Conservation (phyloP, 2,113 vertebrate species). For the Nibea coibor region DNA sequence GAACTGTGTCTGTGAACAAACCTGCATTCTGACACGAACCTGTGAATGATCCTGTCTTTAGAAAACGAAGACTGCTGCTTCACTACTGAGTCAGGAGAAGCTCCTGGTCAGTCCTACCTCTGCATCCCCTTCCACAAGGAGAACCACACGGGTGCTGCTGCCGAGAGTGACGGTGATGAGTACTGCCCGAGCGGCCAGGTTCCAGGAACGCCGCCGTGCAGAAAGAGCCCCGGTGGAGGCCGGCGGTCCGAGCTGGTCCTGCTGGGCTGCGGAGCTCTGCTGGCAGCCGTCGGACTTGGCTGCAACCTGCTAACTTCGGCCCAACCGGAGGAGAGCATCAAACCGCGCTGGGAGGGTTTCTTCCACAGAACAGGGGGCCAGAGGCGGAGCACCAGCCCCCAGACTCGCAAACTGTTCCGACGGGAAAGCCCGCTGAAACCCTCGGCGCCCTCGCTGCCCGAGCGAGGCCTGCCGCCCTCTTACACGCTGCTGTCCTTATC, state of each 20-base stretch:
- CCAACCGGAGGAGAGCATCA: constrained; percentile 87
- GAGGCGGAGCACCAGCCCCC: constrained; percentile 89
- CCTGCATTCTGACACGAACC: background rate
- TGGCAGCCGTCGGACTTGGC: constrained; percentile 94
- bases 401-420: constrained; percentile 90
- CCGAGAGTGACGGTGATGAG: constrained; percentile 87
- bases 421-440: constrained; percentile 89
- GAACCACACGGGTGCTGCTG: constrained; percentile 66
- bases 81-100: constrained; percentile 76
- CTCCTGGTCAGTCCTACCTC: constrained; percentile 93
- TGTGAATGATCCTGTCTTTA: constrained; percentile 68
- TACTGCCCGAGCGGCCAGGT: constrained; percentile 84
- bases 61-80: constrained; percentile 92
- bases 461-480: constrained; percentile 79
- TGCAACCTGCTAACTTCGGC: constrained; percentile 90
- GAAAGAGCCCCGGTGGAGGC: constrained; percentile 85
- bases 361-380: constrained; percentile 90
- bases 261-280: constrained; percentile 92
- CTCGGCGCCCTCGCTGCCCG: constrained; percentile 75
- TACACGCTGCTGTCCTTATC: constrained; percentile 93
- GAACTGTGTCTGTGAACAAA: background rate
- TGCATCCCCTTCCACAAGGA: constrained; percentile 94
- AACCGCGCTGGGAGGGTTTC: constrained; percentile 91
- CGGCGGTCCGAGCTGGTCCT: constrained; percentile 91
- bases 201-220: constrained; percentile 89